Evolutionary conservation across 2,113 vertebrate species (phyloP).

Genomic region (Sylvietta virens): DNA sequence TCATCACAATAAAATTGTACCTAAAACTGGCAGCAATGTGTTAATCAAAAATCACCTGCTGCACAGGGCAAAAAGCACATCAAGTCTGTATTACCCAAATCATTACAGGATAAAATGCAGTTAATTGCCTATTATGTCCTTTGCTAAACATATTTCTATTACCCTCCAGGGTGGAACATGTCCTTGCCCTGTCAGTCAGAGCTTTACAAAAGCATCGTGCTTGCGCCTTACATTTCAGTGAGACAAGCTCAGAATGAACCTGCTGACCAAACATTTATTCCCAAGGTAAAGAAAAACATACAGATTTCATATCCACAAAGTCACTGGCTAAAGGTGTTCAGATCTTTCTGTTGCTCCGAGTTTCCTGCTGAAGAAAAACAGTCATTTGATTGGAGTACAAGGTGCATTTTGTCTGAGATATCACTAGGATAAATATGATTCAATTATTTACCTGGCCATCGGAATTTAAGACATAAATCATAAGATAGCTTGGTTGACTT

Average conservation of each 20-base stretch:
- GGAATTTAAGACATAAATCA: not conserved
- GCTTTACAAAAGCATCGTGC: not conserved
- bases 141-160: not conserved
- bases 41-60: not conserved
- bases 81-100: not conserved
- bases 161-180: not conserved
- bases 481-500: not conserved
- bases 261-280: not conserved
- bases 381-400: not conserved
- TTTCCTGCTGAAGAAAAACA: not conserved
- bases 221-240: fast-evolving
- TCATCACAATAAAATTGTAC: not conserved
- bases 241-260: not conserved
- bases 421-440: not conserved
- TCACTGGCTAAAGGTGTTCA: not conserved
- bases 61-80: not conserved
- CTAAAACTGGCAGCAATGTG: not conserved
- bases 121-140: not conserved
- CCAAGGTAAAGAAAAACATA: not conserved
- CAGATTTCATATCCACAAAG: not conserved
- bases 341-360: not conserved
- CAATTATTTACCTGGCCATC: not conserved
- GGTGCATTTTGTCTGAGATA: not conserved
- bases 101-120: not conserved
- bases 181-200: not conserved